Base-by-base conservation (phyloP, 2,888 invertebrate genomes). In the Julus scanicus region DNA sequence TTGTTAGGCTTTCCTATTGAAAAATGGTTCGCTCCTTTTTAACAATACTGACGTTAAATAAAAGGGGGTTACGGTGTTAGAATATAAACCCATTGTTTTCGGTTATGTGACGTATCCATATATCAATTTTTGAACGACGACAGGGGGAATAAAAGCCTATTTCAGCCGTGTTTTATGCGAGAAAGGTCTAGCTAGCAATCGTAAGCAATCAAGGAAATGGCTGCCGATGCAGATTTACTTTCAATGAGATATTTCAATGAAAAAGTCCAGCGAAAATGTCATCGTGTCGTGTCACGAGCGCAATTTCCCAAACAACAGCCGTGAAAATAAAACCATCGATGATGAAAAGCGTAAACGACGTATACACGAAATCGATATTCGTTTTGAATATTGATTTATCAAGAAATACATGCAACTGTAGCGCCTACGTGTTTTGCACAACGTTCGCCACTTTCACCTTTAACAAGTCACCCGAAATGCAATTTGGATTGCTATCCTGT, bases 291-390 rank as follows among this genome's bases (percentile, higher is more conserved):
- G 71, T 71, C 71, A 71, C 29, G 9, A 11, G 20, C 71, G 29
- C 71, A 71, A 71, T 71, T 71, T 71, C 9, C 20, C 29, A 11
- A 71, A 71, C 29, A 71, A 71, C 71, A 71, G 5, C 29, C 71
- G 71, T 71, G 71, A 71, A 71, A 71, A 71, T 71, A 71, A 71
- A 71, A 71, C 71, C 71, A 71, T 71, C 71, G 71, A 71, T 71
- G 71, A 71, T 71, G 71, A 71, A 71, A 71, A 71, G 71, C 71
- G 71, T 71, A 71, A 71, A 71, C 20, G 71, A 71, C 20, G 71
- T 29, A 53, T 4, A 11, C 20, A 11, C 71, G 57, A 71, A 71
- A 71, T 71, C 71, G 71, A 71, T 71, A 71, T 20, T 9, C 29
- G 71, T 11, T 71, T 71, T 71, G 71, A 71, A 71, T 71, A 71